Evolutionary conservation across 2,113 vertebrate species (phyloP), one percentile per base, ranked within the genome.

Genomic region (Sus scrofa): DNA sequence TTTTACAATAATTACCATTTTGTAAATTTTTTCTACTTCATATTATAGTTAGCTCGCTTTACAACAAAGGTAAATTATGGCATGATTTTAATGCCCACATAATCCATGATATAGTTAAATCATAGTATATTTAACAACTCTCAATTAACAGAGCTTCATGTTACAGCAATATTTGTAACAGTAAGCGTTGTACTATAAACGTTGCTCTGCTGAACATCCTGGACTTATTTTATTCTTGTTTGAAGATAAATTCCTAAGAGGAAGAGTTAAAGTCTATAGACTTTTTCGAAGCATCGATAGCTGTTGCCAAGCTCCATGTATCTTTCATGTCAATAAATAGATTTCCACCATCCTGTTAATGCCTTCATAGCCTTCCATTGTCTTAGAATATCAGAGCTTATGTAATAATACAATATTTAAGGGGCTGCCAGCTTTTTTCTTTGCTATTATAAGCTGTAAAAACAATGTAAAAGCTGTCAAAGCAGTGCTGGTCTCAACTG

Each of bases 361-460:
- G 39, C 32, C 63, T 78, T 62, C 81, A 70, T 50, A 56, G 30
- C 54, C 70, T 86, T 77, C 34, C 34, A 58, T 50, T 75, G 22
- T 90, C 56, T 63, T 74, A 50, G 30, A 68, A 32, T 71, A 32
- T 67, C 65, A 63, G 44, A 30, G 74, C 62, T 88, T 77, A 73
- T 83, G 37, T 56, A 83, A 71, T 78, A 54, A 60, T 71, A 65
- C 16, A 84, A 60, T 75, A 87, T 77, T 90, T 84, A 90, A 86
- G 11, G 32, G 32, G 19, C 22, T 16, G 22, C 3, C n/a, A 56
- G 30, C 24, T 65, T 81, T 89, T 32, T 60, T 44, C 79, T 92
- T 94, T 75, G 54, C 39, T 84, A 74, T 83, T 90, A 71, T 67
- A 70, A 86, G n/a, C 65, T 86, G 4, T 70, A 77, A 70, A 94